Percentiles rank a stretch among this genome's conserved stretches.
phyloP scores from a whole-genome alignment of 2,888 invertebrate species.

The Rhimphoctona megacephalus region DNA sequence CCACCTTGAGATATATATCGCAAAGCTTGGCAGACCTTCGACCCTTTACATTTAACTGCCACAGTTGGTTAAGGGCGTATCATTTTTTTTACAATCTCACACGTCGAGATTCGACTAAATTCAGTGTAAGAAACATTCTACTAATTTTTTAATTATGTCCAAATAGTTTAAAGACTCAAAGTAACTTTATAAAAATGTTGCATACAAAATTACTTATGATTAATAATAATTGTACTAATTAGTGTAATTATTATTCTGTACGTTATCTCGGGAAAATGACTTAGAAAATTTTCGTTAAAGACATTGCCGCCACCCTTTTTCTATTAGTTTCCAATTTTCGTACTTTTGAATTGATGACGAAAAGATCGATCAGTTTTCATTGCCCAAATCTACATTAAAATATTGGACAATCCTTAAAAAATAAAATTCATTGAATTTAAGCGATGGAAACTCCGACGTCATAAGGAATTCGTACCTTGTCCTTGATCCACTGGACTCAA shows the following conservation, averaged over 20 bases:
- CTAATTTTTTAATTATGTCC: neutral
- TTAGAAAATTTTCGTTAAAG: neutral
- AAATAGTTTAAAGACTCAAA: neutral
- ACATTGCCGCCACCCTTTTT: too few relatives aligned
- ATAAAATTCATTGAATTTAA: neutral
- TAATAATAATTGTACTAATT: neutral
- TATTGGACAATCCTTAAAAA: neutral
- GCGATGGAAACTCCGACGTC: neutral
- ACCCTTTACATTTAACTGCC: conserved; percentile 48
- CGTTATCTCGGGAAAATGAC: too few relatives aligned
- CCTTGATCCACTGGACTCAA: conserved; percentile 21
- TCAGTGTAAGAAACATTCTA: neutral
- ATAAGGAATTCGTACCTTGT: neutral
- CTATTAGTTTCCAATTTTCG: too few relatives aligned
- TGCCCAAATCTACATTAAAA: neutral
- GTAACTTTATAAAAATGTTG: neutral
- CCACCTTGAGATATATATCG: conserved; percentile 48
- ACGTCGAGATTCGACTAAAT: neutral
- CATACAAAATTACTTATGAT: neutral
- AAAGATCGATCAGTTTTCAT: neutral
- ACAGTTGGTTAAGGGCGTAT: neutral
- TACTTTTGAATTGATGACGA: too few relatives aligned
- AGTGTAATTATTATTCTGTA: too few relatives aligned
- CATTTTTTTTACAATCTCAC: conserved; percentile 7
- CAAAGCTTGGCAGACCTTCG: conserved; percentile 45